Base-by-base conservation (phyloP, 2,797 vertebrate species). In the Botia kubotai region DNA sequence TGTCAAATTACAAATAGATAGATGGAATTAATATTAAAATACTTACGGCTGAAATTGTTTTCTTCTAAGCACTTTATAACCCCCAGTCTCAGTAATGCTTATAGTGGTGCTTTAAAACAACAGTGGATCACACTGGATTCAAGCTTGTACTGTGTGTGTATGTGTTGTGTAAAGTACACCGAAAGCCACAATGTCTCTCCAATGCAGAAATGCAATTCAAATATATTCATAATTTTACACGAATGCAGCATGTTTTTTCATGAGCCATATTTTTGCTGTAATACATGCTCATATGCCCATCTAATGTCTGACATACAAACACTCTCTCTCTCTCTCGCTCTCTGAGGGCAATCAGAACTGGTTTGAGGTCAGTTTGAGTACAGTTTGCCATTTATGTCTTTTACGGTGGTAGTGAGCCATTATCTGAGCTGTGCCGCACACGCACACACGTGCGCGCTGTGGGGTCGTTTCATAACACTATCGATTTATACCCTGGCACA, bases 221-320 rank as follows among this genome's bases (percentile, higher is more conserved):
- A 71, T 81, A 36, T 84, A 79, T 75, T 84, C 79, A 84, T 75
- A 79, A 75, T 50, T 66, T 79, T 26, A 79, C 72, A 82, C 63
- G 71, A 75, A 84, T 82, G 68, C 72, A 19, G 66, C 58, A 79
- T 71, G 77, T 75, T 79, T 75, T 84, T 75, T 72, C 80, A 77
- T 62, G 72, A 84, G 76, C 73, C 21, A 60, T 75, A 75, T 75
- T 84, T 79, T 69, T 66, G 58, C 50, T 58, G 16, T 58, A 48
- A 70, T 69, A 39, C 39, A 58, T 46, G 50, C 43, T 57, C 52
- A 55, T 77, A 26, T 69, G 53, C 52, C 39, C 66, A 58, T 67
- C 65, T 16, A 39, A 12, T 36, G n/a, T 7, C 36, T 58, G 52
- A 43, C 16, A 21, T 57, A 23, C 23, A 14, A 19, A 21, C 10